These are phyloP conservation scores for Augochlorella aurata DNA, from an alignment of 2,888 invertebrate species.

Conservation along the genomic window DNA sequence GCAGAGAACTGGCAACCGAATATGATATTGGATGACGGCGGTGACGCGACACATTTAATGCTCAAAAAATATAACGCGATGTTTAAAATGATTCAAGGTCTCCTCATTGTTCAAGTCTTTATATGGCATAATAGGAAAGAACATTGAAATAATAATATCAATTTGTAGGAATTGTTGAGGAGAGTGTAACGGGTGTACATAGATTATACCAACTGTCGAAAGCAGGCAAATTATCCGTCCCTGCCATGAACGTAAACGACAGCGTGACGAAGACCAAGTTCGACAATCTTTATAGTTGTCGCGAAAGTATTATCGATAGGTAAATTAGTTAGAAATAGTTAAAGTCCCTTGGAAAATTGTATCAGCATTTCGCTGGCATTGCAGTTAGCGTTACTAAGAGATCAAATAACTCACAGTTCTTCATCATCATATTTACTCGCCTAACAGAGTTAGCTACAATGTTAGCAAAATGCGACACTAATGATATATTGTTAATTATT, in stretches of 20 bases:
- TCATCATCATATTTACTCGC: not conserved
- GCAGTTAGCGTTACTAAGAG: not conserved
- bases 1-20: conserved; percentile 97
- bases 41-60: conserved; percentile 98
- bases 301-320: conserved; percentile 95
- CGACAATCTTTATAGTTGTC: conserved; percentile 97
- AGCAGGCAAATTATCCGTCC: conserved; percentile 95
- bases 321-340: conserved; percentile 69
- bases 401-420: not conserved
- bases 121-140: not conserved
- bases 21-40: conserved; percentile 98
- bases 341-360: not conserved
- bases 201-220: conserved; percentile 97
- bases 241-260: conserved; percentile 99
- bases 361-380: not conserved
- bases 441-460: not conserved
- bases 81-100: conserved; percentile 95
- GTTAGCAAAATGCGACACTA: not conserved
- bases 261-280: conserved; percentile 99
- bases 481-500: not conserved
- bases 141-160: not conserved
- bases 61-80: conserved; percentile 96
- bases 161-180: conserved; percentile 94
- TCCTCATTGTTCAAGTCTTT: not conserved
- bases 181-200: conserved; percentile 99